Evolutionary conservation across 2,797 vertebrate genomes (phyloP).

Genomic region (Apogon talboti): DNA sequence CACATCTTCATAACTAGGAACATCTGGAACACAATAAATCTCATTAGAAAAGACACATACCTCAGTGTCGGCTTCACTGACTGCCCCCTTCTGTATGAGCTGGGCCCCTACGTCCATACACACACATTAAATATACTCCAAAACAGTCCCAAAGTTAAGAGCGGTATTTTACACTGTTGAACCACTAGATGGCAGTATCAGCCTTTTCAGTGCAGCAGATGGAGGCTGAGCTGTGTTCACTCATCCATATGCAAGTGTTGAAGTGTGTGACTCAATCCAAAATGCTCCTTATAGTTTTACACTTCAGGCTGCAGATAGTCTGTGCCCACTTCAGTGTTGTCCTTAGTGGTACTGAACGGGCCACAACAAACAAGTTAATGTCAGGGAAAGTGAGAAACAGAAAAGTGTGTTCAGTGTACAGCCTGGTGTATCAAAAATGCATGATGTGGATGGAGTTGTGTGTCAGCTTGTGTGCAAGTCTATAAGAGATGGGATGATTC

Average conservation of each 20-base stretch:
- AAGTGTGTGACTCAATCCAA: slow-evolving; percentile 11
- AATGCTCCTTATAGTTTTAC: slow-evolving; percentile 8
- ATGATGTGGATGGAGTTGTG: slow-evolving; percentile 67
- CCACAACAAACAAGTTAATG: slow-evolving; percentile 45
- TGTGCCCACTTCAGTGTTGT: slow-evolving; percentile 19
- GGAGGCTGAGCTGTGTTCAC: not conserved
- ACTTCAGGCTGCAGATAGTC: slow-evolving; percentile 23
- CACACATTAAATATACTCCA: slow-evolving; percentile 9
- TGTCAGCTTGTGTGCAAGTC: slow-evolving; percentile 61
- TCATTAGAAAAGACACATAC: slow-evolving; percentile 72
- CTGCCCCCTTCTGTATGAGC: slow-evolving; percentile 24
- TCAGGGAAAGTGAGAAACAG: slow-evolving; percentile 42
- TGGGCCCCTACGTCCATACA: slow-evolving; percentile 33
- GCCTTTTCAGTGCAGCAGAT: slow-evolving; percentile 41
- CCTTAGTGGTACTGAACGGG: slow-evolving; percentile 9
- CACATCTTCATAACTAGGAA: slow-evolving; percentile 75
- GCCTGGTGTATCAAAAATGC: slow-evolving; percentile 62
- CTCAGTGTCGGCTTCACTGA: slow-evolving; percentile 61
- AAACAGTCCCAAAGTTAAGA: slow-evolving; percentile 1
- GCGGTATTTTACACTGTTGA: slow-evolving; percentile 8
- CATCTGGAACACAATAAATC: slow-evolving; percentile 76
- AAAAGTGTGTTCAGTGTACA: slow-evolving; percentile 18
- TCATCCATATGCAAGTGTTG: slow-evolving; percentile 12
- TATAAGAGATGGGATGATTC: slow-evolving; percentile 64
- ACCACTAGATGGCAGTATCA: slow-evolving; percentile 81